phyloP scores from a whole-genome alignment of 92 coral and sea anemone species.

The Zoanthus sociatus region DNA sequence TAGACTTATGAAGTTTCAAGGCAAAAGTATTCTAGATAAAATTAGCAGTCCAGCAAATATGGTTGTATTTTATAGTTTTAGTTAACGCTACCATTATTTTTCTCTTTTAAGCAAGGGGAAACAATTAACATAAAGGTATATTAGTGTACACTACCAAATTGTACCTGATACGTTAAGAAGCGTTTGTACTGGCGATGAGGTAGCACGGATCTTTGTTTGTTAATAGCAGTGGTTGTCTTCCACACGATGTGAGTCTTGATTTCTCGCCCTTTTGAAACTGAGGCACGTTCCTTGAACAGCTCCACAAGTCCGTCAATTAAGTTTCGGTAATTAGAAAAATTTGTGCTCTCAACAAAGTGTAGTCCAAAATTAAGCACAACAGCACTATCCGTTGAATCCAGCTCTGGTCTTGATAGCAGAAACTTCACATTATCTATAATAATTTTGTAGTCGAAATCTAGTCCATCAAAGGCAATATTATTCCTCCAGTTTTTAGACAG shows the following conservation, averaged over 20 bases:
- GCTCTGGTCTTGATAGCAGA: constrained; percentile 14
- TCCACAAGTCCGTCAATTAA: constrained; percentile 64
- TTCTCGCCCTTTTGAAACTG: constrained; percentile 5
- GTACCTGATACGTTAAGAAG: constrained; percentile 79
- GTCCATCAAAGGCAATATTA: constrained; percentile 46
- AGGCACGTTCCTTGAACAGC: constrained; percentile 42
- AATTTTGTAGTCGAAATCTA: constrained; percentile 48
- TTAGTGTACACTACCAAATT: no score
- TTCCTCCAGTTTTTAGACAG: constrained; percentile 30
- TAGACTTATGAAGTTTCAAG: no score
- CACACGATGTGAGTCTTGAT: constrained; percentile 60
- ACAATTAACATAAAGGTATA: no score
- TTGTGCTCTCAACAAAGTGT: constrained; percentile 66
- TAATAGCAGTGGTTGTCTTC: constrained; percentile 85
- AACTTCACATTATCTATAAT: constrained; percentile 38
- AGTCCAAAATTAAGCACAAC: constrained; percentile 77
- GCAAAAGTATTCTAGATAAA: no score
- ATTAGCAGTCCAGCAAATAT: no score
- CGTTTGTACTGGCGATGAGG: constrained; percentile 59
- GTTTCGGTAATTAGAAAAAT: constrained; percentile 70
- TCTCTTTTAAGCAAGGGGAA: no score
- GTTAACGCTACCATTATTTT: no score
- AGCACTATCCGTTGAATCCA: constrained; percentile 48
- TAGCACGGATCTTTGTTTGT: constrained; percentile 55
- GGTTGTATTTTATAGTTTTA: no score